phyloP scores from a whole-genome alignment of 2,888 invertebrate genomes.

The Deroplatys truncata region DNA sequence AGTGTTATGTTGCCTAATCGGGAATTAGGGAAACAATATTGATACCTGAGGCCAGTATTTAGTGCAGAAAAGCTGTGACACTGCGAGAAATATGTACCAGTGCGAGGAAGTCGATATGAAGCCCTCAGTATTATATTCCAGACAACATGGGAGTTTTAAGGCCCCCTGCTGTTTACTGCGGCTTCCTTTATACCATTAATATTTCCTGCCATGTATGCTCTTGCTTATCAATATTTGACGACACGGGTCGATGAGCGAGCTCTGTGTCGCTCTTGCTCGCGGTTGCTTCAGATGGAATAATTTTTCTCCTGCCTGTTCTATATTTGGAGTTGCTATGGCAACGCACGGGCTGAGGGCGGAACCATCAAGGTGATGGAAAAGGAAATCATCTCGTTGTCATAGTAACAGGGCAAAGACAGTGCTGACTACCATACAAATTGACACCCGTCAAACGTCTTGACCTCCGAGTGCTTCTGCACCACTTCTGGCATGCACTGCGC shows the following conservation, averaged over 20 bases:
- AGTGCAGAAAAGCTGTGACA: no score
- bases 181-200: background rate
- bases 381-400: constrained; percentile 17
- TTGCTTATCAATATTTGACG: background rate
- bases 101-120: no score
- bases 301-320: constrained; percentile 7
- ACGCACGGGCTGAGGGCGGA: background rate
- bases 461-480: background rate
- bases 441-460: background rate
- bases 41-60: no score
- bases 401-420: background rate
- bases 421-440: background rate
- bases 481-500: background rate
- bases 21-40: no score
- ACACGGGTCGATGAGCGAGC: background rate
- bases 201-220: background rate
- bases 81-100: no score
- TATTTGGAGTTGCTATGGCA: constrained; percentile 14
- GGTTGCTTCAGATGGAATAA: constrained; percentile 1
- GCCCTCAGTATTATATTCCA: background rate
- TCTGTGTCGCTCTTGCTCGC: background rate
- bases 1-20: no score
- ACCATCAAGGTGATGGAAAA: constrained; percentile 16
- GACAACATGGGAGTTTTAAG: background rate
- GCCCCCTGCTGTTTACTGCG: background rate